These are phyloP conservation scores for Urocyon cinereoargenteus DNA, from an alignment of 2,797 vertebrate species.

Conservation along the genomic window DNA sequence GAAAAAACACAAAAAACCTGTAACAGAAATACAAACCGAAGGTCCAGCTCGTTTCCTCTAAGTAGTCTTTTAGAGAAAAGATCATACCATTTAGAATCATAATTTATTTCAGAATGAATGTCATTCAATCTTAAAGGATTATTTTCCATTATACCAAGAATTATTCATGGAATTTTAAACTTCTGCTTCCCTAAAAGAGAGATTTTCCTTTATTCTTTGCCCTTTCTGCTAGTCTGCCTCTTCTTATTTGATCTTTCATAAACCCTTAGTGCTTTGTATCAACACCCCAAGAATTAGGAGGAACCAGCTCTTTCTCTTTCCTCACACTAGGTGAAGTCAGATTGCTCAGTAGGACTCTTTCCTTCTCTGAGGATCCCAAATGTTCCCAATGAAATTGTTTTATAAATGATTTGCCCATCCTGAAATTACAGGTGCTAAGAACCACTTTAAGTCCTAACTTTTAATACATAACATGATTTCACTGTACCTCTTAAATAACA, in stretches of 20 bases:
- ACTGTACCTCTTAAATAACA: background rate
- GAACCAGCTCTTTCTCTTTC: background rate
- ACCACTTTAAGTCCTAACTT: background rate
- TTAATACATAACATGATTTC: background rate
- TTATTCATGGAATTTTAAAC: constrained; percentile 65
- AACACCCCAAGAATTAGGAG: constrained; percentile 15
- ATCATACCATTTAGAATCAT: constrained; percentile 42
- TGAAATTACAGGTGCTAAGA: constrained; percentile 21
- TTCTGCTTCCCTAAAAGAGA: constrained; percentile 42
- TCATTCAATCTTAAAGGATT: constrained; percentile 63
- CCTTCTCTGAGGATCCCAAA: background rate
- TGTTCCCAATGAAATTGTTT: background rate
- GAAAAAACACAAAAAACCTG: background rate
- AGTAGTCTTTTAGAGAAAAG: constrained; percentile 47
- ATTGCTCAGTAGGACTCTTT: background rate
- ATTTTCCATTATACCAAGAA: constrained; percentile 58
- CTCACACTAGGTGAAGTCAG: background rate
- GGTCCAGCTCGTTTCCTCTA: constrained; percentile 15
- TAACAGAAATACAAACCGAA: constrained; percentile 52
- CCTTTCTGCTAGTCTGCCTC: background rate
- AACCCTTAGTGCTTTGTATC: background rate
- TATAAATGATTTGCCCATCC: background rate
- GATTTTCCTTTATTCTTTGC: constrained; percentile 5
- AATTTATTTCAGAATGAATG: constrained; percentile 65
- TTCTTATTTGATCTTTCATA: background rate